phyloP scores from a whole-genome alignment of 2,888 invertebrate species.

The Cerastis leucographa region DNA sequence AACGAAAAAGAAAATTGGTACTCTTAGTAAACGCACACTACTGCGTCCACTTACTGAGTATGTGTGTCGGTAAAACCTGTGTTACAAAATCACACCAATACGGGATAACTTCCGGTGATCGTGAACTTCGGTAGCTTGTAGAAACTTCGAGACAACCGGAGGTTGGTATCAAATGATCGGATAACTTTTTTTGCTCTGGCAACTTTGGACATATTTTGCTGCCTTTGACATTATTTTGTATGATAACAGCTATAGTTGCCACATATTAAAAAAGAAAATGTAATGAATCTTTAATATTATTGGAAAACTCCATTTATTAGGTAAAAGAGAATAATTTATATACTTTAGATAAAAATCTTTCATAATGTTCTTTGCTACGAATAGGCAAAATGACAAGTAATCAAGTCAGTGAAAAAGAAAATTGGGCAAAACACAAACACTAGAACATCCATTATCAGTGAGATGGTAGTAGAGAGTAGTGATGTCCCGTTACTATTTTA shows the following conservation, averaged over 20 bases:
- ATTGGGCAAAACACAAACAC: background rate
- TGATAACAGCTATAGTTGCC: too few relatives aligned
- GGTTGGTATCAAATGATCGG: background rate
- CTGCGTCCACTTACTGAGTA: background rate
- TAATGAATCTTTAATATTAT: background rate
- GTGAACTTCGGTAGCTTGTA: background rate
- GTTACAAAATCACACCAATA: background rate
- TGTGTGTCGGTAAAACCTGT: background rate
- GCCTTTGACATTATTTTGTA: background rate
- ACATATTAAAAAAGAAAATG: background rate
- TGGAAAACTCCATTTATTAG: background rate
- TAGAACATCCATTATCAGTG: background rate
- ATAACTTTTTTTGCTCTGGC: background rate
- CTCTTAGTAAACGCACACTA: background rate
- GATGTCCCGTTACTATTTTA: too few relatives aligned
- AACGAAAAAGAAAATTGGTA: background rate
- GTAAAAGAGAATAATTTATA: background rate
- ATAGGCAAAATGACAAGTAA: constrained; percentile 5
- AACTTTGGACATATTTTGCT: background rate
- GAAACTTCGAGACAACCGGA: background rate
- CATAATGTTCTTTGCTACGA: background rate
- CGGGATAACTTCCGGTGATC: background rate
- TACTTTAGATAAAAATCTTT: background rate
- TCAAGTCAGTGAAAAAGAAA: background rate
- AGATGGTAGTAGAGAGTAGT: background rate